A percentile compares a stretch with the other conserved stretches of the same genome.
Evolutionary conservation across 2,888 invertebrate genomes (phyloP).

Genomic region (Limenitis camilla): DNA sequence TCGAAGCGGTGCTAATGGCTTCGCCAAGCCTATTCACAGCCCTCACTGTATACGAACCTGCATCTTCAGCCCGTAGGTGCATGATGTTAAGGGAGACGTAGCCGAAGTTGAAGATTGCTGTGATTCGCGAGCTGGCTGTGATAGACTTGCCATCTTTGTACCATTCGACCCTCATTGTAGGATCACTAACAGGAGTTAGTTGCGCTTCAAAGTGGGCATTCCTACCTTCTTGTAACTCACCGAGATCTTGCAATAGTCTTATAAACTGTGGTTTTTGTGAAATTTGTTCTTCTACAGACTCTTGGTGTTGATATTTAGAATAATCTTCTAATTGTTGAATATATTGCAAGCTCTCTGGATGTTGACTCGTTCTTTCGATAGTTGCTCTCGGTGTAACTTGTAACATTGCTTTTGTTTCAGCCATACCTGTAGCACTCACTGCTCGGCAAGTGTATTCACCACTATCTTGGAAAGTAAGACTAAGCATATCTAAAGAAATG

Average conservation of each 20-base stretch:
- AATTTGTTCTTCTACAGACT: slow-evolving; percentile 86
- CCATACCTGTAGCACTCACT: slow-evolving; percentile 88
- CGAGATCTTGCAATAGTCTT: slow-evolving; percentile 88
- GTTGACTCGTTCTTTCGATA: slow-evolving; percentile 91
- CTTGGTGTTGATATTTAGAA: slow-evolving; percentile 88
- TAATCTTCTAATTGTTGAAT: slow-evolving; percentile 94
- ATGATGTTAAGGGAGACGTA: slow-evolving; percentile 98
- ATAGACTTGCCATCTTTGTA: slow-evolving; percentile 95
- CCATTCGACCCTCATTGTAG: slow-evolving; percentile 96
- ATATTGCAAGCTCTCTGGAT: slow-evolving; percentile 92
- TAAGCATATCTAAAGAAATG: slow-evolving; percentile 93
- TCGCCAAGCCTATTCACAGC: slow-evolving; percentile 94
- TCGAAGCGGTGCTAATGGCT: slow-evolving; percentile 87
- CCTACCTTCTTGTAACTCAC: slow-evolving; percentile 90
- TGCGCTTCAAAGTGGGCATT: slow-evolving; percentile 96
- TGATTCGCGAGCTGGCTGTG: slow-evolving; percentile 97
- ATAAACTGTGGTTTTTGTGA: slow-evolving; percentile 91
- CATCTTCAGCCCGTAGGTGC: slow-evolving; percentile 99
- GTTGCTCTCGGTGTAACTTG: slow-evolving; percentile 86
- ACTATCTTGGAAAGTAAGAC: slow-evolving; percentile 87
- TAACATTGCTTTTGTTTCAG: slow-evolving; percentile 87
- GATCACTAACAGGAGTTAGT: slow-evolving; percentile 92
- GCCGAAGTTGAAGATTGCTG: slow-evolving; percentile 98
- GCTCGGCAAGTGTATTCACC: slow-evolving; percentile 94
- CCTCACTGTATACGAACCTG: slow-evolving; percentile 93